Base-by-base conservation (phyloP, 2,888 invertebrate species). In the Allolobophora icterica region DNA sequence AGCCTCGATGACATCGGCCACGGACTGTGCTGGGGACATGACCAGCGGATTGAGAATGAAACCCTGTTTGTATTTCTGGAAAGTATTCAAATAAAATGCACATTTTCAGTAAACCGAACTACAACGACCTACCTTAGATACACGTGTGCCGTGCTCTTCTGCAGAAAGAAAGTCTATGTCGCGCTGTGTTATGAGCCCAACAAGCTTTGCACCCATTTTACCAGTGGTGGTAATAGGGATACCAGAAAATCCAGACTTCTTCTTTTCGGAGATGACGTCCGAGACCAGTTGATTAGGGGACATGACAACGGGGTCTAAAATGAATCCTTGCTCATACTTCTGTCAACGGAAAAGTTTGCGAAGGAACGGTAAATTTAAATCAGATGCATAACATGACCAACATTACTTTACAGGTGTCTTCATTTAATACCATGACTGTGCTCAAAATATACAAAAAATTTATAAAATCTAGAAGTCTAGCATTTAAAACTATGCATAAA, bases 271-370 rank as follows among this genome's bases (percentile, higher is more conserved):
- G 91, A 98, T 96, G 6, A 99, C 98, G 96, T 99, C 99, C 89
- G 97, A 97, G 0, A 98, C 98, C 3, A 97, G 98, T 94, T 98
- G 97, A 30, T 96, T 96, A 0, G 98, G 98, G n/a, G 97, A 97
- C 96, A 99, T 96, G 90, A 99, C 99, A 24, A 99, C 97, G 0
- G 99, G 99, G 95, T 99, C 98, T 92, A 98, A 96, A 94, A 99
- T 99, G 95, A 99, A 99, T 15, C 99, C 99, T 95, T 99, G 99
- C 95, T 99, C 99, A 96, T 99, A 99, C 96, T 99, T 98, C 96
- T 99, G 91, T 21, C n/a, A 87, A 87, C 21, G 87, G 87, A 87
- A 87, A 87, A 87, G 30, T 87, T 33, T 87, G 87, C 38, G 35
- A 87, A 15, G 87, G 38, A 52, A 87, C 19, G 34, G 87, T 35